Evolutionary conservation across 2,888 invertebrate species (phyloP).

Genomic region (Trilocha varians): DNA sequence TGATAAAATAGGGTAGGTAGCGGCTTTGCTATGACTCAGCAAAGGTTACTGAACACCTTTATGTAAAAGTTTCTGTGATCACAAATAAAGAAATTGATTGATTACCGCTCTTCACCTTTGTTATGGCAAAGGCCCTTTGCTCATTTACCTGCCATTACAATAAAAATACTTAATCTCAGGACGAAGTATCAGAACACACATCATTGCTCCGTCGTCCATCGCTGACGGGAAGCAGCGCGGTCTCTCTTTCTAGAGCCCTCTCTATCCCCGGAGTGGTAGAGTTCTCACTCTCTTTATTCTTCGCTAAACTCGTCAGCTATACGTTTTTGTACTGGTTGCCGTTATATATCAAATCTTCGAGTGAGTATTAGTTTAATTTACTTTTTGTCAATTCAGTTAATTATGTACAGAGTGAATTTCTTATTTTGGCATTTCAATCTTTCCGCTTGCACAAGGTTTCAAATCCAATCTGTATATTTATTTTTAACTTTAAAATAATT

Average conservation of each 20-base stretch:
- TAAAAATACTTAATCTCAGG: conserved; percentile 12
- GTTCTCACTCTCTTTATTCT: conserved; percentile 94
- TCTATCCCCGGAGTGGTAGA: conserved; percentile 94
- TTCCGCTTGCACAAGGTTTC: too few relatives aligned
- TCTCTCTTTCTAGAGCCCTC: conserved; percentile 84
- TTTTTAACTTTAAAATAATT: too few relatives aligned
- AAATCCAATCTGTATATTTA: too few relatives aligned
- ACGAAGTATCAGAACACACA: conserved; percentile 41
- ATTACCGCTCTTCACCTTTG: too few relatives aligned
- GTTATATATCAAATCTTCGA: conserved; percentile 86
- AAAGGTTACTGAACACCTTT: too few relatives aligned
- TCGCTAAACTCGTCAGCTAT: conserved; percentile 96
- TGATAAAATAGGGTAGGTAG: too few relatives aligned
- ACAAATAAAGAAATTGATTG: too few relatives aligned
- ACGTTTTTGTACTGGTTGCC: conserved; percentile 98
- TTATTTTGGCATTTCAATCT: too few relatives aligned
- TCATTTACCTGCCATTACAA: too few relatives aligned
- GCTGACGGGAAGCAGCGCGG: conserved; percentile 71
- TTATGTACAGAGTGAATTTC: neutral
- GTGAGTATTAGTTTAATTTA: conserved; percentile 71
- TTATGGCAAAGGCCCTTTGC: too few relatives aligned
- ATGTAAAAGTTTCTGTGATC: too few relatives aligned
- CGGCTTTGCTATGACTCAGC: too few relatives aligned
- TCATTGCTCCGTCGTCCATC: conserved; percentile 71
- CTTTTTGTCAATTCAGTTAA: neutral